These are phyloP conservation scores for Pandemis cinnamomeana DNA, from an alignment of 2,888 invertebrate genomes.

Conservation along the genomic window DNA sequence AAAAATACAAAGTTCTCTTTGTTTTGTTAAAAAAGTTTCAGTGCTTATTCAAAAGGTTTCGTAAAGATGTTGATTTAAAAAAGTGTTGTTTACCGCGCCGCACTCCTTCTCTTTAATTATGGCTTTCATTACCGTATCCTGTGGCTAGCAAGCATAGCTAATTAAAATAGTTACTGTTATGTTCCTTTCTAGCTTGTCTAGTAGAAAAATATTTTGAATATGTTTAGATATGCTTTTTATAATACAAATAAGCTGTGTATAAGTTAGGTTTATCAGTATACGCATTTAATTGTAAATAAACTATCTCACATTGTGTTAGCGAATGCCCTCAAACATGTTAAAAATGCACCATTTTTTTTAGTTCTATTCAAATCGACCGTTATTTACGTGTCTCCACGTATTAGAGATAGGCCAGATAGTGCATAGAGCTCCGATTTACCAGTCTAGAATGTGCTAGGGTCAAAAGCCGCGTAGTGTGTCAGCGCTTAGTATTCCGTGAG, in stretches of 20 bases:
- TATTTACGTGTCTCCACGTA: constrained; percentile 19
- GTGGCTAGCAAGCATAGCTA: constrained; percentile 5
- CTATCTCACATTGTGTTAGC: not conserved
- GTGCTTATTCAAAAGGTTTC: constrained; percentile 18
- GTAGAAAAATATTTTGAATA: not conserved
- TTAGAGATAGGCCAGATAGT: constrained; percentile 50
- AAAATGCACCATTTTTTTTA: not conserved
- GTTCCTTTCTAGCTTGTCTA: not conserved
- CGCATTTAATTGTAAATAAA: not conserved
- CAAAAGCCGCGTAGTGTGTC: constrained; percentile 84
- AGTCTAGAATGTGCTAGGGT: constrained; percentile 83
- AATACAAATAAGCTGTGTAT: not conserved
- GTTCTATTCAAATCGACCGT: constrained; percentile 11
- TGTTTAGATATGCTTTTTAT: not conserved
- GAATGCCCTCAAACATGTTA: constrained; percentile 7
- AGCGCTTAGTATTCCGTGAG: constrained; percentile 84
- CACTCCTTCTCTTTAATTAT: not conserved
- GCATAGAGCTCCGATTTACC: constrained; percentile 75
- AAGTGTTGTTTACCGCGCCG: not conserved
- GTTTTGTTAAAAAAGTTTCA: constrained; percentile 39
- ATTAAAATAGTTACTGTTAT: constrained; percentile 1
- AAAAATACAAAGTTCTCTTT: constrained; percentile 31
- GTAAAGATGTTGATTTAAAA: constrained; percentile 12
- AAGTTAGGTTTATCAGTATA: not conserved
- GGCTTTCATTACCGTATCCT: not conserved